These are phyloP conservation scores for Metallyticus violacea DNA, from an alignment of 2,888 invertebrate genomes.

Conservation along the genomic window DNA sequence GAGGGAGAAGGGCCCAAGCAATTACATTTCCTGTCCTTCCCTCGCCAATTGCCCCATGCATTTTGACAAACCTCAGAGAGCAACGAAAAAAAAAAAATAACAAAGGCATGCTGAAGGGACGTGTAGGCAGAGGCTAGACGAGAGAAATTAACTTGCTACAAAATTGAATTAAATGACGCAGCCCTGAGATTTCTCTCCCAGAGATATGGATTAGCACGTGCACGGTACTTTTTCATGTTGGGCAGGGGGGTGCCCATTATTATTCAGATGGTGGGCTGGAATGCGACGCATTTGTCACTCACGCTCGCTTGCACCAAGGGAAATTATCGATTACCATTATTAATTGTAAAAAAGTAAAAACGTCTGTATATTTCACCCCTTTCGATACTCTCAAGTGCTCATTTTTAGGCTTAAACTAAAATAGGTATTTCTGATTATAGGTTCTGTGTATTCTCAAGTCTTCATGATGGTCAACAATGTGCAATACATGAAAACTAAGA, in stretches of 20 bases:
- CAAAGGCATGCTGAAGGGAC: neutral
- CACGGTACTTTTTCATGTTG: neutral
- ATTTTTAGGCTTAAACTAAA: too few species aligned
- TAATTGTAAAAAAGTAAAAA: neutral
- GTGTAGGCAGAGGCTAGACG: neutral
- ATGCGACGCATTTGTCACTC: neutral
- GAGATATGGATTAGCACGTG: neutral
- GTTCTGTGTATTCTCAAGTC: too few species aligned
- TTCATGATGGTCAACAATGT: too few species aligned
- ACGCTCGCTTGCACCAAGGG: neutral
- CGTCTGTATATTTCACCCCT: neutral
- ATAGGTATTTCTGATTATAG: too few species aligned
- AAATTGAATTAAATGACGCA: neutral
- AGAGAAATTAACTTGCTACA: neutral
- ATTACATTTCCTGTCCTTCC: conserved; percentile 7
- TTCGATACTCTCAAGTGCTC: too few species aligned
- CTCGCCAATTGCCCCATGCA: neutral
- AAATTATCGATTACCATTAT: neutral
- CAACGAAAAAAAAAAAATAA: neutral
- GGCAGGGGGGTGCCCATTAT: neutral
- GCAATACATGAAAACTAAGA: too few species aligned
- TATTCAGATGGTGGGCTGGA: neutral
- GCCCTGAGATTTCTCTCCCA: neutral
- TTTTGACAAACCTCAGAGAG: conserved; percentile 5
- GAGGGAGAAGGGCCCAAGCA: neutral